A percentile compares a stretch with the other conserved stretches of the same genome.
Conservation (phyloP, 2,113 vertebrate genomes). For the Solea senegalensis region DNA sequence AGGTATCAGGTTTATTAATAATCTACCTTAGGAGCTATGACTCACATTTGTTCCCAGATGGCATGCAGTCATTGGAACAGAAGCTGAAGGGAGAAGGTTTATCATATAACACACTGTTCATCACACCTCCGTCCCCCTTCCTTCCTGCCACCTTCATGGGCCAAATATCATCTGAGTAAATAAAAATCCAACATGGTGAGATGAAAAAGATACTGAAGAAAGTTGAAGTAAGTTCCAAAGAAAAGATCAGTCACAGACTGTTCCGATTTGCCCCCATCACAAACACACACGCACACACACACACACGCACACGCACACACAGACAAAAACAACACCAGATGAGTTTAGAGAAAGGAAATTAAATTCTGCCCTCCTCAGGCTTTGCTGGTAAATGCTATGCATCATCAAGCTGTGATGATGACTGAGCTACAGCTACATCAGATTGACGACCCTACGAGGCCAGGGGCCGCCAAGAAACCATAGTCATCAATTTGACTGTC, state of each 20-base stretch:
- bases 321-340: slow-evolving; percentile 6
- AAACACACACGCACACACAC: no score
- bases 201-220: slow-evolving; percentile 3
- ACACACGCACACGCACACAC: no score
- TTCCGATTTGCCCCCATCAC: slow-evolving; percentile 4
- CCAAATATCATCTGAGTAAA: slow-evolving; percentile 26
- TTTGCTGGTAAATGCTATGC: slow-evolving; percentile 38
- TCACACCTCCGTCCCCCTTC: slow-evolving; percentile 29
- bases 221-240: slow-evolving; percentile 6
- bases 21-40: slow-evolving; percentile 20
- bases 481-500: slow-evolving; percentile 35
- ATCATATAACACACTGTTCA: slow-evolving; percentile 36
- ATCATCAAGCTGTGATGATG: slow-evolving; percentile 31
- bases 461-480: slow-evolving; percentile 12
- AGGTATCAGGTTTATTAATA: slow-evolving; percentile 31
- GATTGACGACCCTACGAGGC: not conserved
- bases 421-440: slow-evolving; percentile 16
- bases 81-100: slow-evolving; percentile 37
- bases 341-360: slow-evolving; percentile 37
- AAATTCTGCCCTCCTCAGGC: slow-evolving; percentile 24
- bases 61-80: slow-evolving; percentile 24
- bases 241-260: not conserved
- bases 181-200: not conserved
- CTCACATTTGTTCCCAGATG: slow-evolving; percentile 45
- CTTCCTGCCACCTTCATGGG: not conserved